phyloP scores from a whole-genome alignment of 2,888 invertebrate species.

The Stenoptilia bipunctidactyla region DNA sequence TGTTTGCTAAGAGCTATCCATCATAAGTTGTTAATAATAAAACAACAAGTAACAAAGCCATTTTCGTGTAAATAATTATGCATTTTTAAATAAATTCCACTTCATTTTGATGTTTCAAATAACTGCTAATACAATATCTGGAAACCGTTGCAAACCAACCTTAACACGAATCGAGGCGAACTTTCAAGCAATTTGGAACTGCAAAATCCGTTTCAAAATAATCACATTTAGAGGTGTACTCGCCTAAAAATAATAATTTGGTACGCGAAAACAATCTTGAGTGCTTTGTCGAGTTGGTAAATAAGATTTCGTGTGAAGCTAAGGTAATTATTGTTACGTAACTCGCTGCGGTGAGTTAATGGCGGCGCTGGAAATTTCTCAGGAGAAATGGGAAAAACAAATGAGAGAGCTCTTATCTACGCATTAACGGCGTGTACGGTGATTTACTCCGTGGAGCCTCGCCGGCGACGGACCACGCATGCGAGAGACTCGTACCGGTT shows the following conservation, averaged over 20 bases:
- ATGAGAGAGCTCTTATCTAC: constrained; percentile 66
- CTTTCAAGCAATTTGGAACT: too few relatives aligned
- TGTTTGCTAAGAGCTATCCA: too few relatives aligned
- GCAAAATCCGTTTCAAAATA: neutral
- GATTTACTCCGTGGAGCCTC: constrained; percentile 56
- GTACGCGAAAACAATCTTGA: neutral
- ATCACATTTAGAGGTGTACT: neutral
- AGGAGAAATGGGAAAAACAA: constrained; percentile 63
- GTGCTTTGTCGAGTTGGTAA: neutral
- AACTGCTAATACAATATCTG: too few relatives aligned
- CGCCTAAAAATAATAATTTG: neutral
- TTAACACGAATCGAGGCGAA: too few relatives aligned
- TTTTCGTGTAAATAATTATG: too few relatives aligned
- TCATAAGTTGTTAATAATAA: too few relatives aligned
- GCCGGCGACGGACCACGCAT: constrained; percentile 27
- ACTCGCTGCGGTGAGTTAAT: constrained; percentile 35
- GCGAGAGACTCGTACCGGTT: constrained; percentile 32
- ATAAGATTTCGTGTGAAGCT: constrained; percentile 15
- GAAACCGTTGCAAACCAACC: too few relatives aligned
- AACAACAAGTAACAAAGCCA: too few relatives aligned
- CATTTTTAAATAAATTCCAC: too few relatives aligned
- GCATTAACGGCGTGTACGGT: constrained; percentile 54
- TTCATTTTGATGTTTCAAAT: too few relatives aligned
- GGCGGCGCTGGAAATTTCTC: constrained; percentile 63
- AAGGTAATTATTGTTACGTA: constrained; percentile 51